Conservation (phyloP, 2,888 invertebrate genomes). For the Suillia variegata region DNA sequence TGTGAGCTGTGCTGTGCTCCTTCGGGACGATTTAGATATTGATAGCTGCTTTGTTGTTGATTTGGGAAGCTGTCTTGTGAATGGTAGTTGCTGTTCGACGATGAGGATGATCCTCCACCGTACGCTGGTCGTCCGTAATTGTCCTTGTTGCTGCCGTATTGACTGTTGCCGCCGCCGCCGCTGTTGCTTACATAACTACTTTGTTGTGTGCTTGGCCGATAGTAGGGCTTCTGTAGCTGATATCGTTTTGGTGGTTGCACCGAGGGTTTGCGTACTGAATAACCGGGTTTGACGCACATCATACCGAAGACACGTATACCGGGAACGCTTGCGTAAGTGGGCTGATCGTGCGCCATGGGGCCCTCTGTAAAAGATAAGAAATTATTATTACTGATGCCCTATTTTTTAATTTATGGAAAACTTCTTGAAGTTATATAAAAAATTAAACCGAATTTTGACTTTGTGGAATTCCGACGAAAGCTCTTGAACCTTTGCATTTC, state of each 20-base stretch:
- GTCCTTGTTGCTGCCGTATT: slow-evolving; percentile 31
- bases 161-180: slow-evolving; percentile 14
- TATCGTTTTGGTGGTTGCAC: slow-evolving; percentile 58
- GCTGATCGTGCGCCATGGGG: slow-evolving; percentile 92
- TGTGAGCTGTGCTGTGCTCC: slow-evolving; percentile 47
- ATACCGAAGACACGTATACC: slow-evolving; percentile 93
- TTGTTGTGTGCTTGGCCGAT: slow-evolving; percentile 47
- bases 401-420: too few species aligned
- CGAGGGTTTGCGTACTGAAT: slow-evolving; percentile 57
- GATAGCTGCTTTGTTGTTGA: slow-evolving; percentile 54
- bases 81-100: slow-evolving; percentile 50
- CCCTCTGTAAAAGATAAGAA: slow-evolving; percentile 71
- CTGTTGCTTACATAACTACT: slow-evolving; percentile 33
- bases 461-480: too few species aligned
- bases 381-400: not conserved
- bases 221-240: slow-evolving; percentile 59
- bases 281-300: slow-evolving; percentile 79
- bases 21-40: slow-evolving; percentile 59
- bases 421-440: too few species aligned
- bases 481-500: not conserved
- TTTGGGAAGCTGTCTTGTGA: slow-evolving; percentile 46
- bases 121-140: slow-evolving; percentile 44
- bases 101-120: slow-evolving; percentile 34
- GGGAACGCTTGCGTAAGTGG: slow-evolving; percentile 91
- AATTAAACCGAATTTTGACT: not conserved